These are phyloP conservation scores for Lophochroa leadbeateri DNA, from an alignment of 2,113 vertebrate genomes.

Conservation along the genomic window DNA sequence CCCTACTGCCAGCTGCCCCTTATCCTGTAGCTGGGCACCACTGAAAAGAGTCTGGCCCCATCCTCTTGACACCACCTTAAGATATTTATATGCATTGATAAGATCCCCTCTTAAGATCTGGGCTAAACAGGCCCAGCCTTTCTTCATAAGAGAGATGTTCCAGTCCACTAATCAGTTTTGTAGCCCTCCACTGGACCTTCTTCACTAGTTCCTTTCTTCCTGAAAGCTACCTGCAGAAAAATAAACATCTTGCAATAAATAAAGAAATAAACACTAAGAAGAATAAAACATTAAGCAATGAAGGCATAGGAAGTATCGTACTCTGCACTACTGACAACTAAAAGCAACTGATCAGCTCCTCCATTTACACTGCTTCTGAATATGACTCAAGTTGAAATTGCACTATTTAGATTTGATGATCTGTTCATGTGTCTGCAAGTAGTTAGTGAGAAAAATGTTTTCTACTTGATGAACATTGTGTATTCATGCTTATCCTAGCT, in stretches of 20 bases:
- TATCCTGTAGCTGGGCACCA: background rate
- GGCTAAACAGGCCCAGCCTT: background rate
- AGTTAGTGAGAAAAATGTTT: background rate
- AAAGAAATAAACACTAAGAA: background rate
- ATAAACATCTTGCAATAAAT: background rate
- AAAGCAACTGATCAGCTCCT: background rate
- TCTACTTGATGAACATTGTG: background rate
- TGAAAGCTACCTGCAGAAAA: background rate
- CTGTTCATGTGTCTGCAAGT: background rate
- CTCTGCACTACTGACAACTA: background rate
- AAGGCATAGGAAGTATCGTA: background rate
- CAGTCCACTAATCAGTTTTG: background rate
- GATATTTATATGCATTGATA: background rate
- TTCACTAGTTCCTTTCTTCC: background rate
- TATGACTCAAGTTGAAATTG: background rate
- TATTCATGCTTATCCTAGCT: background rate
- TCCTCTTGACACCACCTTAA: background rate
- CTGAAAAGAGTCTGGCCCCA: background rate
- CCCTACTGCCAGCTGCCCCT: background rate
- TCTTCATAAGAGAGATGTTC: background rate
- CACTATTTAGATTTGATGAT: background rate
- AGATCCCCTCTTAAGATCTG: background rate
- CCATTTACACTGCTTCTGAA: background rate
- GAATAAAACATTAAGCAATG: background rate
- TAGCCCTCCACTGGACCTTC: background rate